Evolutionary conservation across 2,888 invertebrate species (phyloP).

Genomic region (Xylocampa areola): DNA sequence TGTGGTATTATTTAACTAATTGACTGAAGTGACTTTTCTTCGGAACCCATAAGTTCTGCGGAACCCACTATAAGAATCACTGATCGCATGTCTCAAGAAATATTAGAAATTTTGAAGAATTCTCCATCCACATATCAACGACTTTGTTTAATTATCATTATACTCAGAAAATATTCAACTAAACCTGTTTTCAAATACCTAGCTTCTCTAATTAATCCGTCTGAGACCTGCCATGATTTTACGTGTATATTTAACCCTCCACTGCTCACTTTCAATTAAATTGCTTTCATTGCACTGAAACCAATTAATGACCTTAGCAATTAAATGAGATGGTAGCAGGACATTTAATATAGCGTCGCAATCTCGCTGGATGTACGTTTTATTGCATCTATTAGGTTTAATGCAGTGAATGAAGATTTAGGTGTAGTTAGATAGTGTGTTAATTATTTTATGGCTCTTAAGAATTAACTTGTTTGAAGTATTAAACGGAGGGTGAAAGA

Average conservation of each 20-base stretch:
- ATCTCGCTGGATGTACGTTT: conserved; percentile 35
- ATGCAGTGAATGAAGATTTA: conserved; percentile 29
- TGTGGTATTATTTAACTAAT: too few relatives aligned
- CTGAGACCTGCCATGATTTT: conserved; percentile 39
- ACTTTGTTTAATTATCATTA: too few relatives aligned
- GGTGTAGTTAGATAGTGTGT: not conserved
- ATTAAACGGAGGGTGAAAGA: too few relatives aligned
- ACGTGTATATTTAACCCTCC: conserved; percentile 44
- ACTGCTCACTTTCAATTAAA: conserved; percentile 51
- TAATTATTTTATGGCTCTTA: conserved; percentile 14
- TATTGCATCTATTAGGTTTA: conserved; percentile 50
- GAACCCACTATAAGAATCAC: too few relatives aligned
- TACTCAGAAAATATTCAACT: conserved; percentile 2
- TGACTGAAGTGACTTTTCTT: too few relatives aligned
- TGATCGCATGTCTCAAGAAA: too few relatives aligned
- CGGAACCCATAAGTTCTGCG: too few relatives aligned
- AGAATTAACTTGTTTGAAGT: not conserved
- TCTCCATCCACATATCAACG: too few relatives aligned
- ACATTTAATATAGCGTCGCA: conserved; percentile 37
- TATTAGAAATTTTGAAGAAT: too few relatives aligned
- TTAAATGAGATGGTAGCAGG: conserved; percentile 29
- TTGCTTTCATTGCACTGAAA: conserved; percentile 50
- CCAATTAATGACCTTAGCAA: conserved; percentile 52
- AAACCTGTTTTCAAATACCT: conserved; percentile 12
- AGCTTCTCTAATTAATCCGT: conserved; percentile 34